Conservation (phyloP, 2,888 invertebrate species). For the Pollenia labialis region DNA sequence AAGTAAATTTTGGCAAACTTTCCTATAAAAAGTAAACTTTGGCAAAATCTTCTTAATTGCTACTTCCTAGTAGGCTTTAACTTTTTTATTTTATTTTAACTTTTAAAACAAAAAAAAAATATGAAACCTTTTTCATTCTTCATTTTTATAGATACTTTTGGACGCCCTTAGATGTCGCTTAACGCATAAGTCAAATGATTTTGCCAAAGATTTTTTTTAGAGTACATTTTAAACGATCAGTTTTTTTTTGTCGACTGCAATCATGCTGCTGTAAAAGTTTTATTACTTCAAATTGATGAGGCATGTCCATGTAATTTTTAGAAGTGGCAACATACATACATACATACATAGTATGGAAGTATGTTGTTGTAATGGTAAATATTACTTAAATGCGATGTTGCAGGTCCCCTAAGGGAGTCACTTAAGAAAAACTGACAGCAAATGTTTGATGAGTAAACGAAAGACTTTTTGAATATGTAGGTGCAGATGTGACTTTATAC, state of each 20-base stretch:
- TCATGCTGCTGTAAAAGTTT: slow-evolving; percentile 57
- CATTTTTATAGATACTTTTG: neutral
- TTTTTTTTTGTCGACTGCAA: neutral
- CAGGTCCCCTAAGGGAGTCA: slow-evolving; percentile 43
- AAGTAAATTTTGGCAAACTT: too few relatives aligned
- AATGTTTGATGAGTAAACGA: slow-evolving; percentile 48
- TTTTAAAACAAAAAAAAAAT: too few relatives aligned
- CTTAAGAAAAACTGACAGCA: neutral
- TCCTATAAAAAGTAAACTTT: too few relatives aligned
- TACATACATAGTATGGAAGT: neutral
- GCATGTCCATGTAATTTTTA: slow-evolving; percentile 33
- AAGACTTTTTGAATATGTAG: slow-evolving; percentile 29
- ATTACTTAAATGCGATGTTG: slow-evolving; percentile 9
- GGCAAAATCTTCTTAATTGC: too few relatives aligned
- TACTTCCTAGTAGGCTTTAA: too few relatives aligned
- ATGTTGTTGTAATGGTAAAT: neutral
- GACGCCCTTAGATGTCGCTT: slow-evolving; percentile 4
- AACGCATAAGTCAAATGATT: slow-evolving; percentile 11
- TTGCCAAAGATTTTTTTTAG: neutral
- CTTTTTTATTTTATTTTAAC: too few relatives aligned
- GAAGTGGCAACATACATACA: neutral
- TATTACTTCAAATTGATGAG: slow-evolving; percentile 52
- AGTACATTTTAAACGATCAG: slow-evolving; percentile 32
- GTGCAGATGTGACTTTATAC: neutral
- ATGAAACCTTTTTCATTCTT: too few relatives aligned